Conservation (phyloP, 92 coral and sea anemone species). For the Phymanthus crucifer region DNA sequence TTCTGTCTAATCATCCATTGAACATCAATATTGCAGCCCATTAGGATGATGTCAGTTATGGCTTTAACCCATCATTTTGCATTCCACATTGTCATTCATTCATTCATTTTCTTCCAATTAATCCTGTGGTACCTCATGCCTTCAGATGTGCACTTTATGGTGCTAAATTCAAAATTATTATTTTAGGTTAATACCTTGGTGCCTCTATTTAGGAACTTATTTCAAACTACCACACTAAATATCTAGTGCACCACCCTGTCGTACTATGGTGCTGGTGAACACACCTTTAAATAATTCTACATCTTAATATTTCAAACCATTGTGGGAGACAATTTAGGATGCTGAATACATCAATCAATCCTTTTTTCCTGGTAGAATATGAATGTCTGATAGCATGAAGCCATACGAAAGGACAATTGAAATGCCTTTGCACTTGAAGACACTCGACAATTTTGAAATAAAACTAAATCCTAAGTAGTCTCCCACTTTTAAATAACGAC, state of each 20-base stretch:
- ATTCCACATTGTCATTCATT: background rate
- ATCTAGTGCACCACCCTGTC: background rate
- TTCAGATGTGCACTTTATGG: background rate
- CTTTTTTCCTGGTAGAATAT: background rate
- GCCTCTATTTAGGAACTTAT: background rate
- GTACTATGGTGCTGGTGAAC: background rate
- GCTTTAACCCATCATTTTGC: background rate
- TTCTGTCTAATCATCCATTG: background rate
- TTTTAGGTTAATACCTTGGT: background rate
- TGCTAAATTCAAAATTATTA: background rate
- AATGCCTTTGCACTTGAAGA: background rate
- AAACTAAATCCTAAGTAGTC: background rate
- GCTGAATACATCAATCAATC: background rate
- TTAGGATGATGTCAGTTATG: background rate
- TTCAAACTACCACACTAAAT: background rate
- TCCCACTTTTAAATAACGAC: background rate
- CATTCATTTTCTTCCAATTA: background rate
- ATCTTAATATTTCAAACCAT: background rate
- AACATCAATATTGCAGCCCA: background rate
- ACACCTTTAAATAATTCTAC: constrained; percentile 2
- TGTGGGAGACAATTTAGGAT: background rate
- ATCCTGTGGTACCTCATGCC: constrained; percentile 6
- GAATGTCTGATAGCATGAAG: too few species aligned
- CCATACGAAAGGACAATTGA: background rate
- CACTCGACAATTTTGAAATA: background rate